These are phyloP conservation scores for Tylochromis polylepis DNA, from an alignment of 2,113 vertebrate species.

Conservation along the genomic window DNA sequence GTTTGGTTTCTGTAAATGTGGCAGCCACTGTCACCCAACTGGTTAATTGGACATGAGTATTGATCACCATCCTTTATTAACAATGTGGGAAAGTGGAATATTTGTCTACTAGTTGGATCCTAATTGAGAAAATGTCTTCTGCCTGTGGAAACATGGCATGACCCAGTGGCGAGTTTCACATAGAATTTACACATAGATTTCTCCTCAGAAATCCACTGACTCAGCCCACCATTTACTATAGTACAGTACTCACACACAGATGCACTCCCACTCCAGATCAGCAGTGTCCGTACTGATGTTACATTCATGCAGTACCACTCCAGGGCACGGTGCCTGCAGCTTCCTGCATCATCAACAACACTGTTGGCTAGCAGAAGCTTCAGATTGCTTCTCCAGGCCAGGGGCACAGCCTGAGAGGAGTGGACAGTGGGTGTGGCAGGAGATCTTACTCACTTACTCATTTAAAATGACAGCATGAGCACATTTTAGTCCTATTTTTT, in stretches of 20 bases:
- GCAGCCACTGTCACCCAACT: not conserved
- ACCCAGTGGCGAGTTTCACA: not conserved
- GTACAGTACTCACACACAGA: not conserved
- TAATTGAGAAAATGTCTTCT: not conserved
- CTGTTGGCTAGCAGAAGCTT: not conserved
- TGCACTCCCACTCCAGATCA: not conserved
- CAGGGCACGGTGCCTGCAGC: not conserved
- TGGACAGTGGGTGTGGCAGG: not conserved
- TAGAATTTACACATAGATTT: not conserved
- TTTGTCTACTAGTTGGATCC: not conserved
- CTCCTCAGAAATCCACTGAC: not conserved
- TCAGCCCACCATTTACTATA: not conserved
- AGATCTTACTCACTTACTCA: constrained; percentile 18
- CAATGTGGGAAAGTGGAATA: not conserved
- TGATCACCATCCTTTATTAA: not conserved
- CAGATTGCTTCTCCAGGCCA: not conserved
- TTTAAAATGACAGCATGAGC: not conserved
- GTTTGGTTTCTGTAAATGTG: not conserved
- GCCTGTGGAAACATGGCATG: not conserved
- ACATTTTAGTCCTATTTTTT: not conserved
- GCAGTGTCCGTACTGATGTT: not conserved
- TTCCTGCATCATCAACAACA: constrained; percentile 21
- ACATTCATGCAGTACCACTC: constrained; percentile 5
- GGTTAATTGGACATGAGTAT: not conserved
- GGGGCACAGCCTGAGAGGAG: not conserved